These are phyloP conservation scores for Xenopus laevis DNA, from an alignment of 2,113 vertebrate genomes.

Conservation along the genomic window DNA sequence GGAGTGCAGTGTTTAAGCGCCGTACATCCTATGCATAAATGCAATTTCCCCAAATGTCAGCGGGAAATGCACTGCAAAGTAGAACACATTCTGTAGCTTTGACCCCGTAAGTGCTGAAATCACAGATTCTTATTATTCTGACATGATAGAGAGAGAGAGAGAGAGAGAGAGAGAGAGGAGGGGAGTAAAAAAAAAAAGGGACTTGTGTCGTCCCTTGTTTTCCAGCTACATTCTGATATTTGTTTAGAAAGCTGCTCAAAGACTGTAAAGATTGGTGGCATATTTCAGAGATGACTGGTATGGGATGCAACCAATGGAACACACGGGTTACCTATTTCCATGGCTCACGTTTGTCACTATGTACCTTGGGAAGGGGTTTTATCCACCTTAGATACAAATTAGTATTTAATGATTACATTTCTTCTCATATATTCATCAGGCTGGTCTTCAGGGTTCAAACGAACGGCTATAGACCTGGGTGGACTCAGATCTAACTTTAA, in stretches of 20 bases:
- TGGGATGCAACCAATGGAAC: neutral
- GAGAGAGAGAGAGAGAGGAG: conserved; percentile 52
- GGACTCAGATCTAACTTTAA: too few species aligned
- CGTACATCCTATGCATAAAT: conserved; percentile 67
- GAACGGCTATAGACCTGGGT: too few species aligned
- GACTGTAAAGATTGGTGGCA: conserved; percentile 59
- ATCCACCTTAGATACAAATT: too few species aligned
- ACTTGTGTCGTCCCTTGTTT: conserved; percentile 47
- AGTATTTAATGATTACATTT: too few species aligned
- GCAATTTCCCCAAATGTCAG: conserved; percentile 75
- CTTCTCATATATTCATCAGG: too few species aligned
- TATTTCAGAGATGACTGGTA: conserved; percentile 14
- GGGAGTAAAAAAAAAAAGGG: conserved; percentile 2
- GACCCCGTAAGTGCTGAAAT: conserved; percentile 77
- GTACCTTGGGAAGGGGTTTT: too few species aligned
- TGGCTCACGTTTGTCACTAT: too few species aligned
- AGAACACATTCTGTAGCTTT: conserved; percentile 73
- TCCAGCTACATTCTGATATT: conserved; percentile 50
- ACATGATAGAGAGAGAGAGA: conserved; percentile 66
- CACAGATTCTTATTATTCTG: conserved; percentile 79
- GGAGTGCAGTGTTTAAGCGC: conserved; percentile 49
- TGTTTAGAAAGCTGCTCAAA: conserved; percentile 61
- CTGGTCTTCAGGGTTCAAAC: too few species aligned
- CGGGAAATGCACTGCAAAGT: conserved; percentile 64
- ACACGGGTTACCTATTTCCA: too few species aligned